Percentiles rank a stretch among this genome's conserved stretches.
These are phyloP conservation scores for Ostrea denselamellosa DNA, from an alignment of 1,140 invertebrate genomes.

Conservation along the genomic window DNA sequence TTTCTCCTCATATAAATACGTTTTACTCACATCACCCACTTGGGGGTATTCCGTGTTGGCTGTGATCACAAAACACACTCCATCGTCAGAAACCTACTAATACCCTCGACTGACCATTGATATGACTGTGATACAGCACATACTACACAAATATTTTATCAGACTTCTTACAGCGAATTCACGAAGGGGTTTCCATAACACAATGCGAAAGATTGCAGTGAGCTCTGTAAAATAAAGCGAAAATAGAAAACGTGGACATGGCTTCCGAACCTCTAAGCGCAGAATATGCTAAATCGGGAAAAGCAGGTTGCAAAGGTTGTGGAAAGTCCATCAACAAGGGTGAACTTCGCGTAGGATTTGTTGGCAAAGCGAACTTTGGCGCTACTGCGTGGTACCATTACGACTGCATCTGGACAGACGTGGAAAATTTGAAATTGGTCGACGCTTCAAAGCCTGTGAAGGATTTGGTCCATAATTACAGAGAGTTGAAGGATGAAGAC, in stretches of 20 bases:
- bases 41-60: no score
- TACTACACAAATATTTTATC: no score
- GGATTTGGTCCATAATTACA: constrained; percentile 10
- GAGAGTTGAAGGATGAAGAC: constrained; percentile 22
- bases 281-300: constrained; percentile 49
- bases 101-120: no score
- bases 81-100: no score
- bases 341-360: constrained; percentile 44
- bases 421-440: constrained; percentile 26
- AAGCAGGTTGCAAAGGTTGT: constrained; percentile 46
- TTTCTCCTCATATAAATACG: no score
- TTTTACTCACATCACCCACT: no score
- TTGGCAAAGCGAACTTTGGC: constrained; percentile 49
- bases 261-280: constrained; percentile 10
- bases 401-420: constrained; percentile 42
- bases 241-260: constrained; percentile 26
- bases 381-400: constrained; percentile 52
- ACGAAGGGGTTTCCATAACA: no score
- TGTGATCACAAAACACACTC: no score
- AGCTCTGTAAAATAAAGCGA: neutral
- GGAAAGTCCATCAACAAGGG: constrained; percentile 45
- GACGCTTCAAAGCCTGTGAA: constrained; percentile 25
- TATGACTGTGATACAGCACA: no score
- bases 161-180: no score
- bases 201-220: no score